Evolutionary conservation across 1,140 invertebrate species (phyloP), one percentile per base, ranked within the genome.

Genomic region (Sarcophaga peregrina): DNA sequence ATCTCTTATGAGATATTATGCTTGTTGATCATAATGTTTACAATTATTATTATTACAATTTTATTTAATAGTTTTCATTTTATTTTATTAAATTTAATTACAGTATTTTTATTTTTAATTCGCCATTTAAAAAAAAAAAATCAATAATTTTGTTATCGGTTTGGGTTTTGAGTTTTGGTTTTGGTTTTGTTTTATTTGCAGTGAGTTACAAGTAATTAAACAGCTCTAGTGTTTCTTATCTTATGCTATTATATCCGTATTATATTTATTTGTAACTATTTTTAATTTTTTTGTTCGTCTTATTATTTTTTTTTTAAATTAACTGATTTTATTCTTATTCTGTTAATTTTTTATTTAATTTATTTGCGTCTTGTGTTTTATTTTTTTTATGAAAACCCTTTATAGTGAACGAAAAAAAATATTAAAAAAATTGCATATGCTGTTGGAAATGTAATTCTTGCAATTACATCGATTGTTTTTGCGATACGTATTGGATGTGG

Each of bases 321-420:
- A n/a, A n/a, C n/a, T n/a, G n/a, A n/a, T n/a, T n/a, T n/a, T n/a
- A n/a, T n/a, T n/a, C n/a, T n/a, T n/a, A n/a, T n/a, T n/a, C n/a
- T 62, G 2, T 76, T 11, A 17, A 10, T 52, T 78, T 46, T 76
- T 17, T 76, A 15, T 8, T 74, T 58, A 7, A 58, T n/a, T 15
- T n/a, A 58, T 58, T 58, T 74, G 37, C 15, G 73, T 15, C 47
- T 47, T 15, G 45, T 15, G n/a, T 76, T 17, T 25, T 72, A 0
- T 17, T 80, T 68, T 68, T 88, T 85, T 92, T 93, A 93, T 92
- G 93, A 93, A 90, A 93, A 93, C 90, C 92, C 93, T 90, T 96
- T 96, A 92, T 97, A 97, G 92, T 96, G 95, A 86, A 97, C 95
- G 93, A 98, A 97, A 93, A 97, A 98, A 92, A 97, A 97, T 89